These are phyloP conservation scores for Dichetophora obliterata DNA, from an alignment of 2,888 invertebrate species.

Conservation along the genomic window DNA sequence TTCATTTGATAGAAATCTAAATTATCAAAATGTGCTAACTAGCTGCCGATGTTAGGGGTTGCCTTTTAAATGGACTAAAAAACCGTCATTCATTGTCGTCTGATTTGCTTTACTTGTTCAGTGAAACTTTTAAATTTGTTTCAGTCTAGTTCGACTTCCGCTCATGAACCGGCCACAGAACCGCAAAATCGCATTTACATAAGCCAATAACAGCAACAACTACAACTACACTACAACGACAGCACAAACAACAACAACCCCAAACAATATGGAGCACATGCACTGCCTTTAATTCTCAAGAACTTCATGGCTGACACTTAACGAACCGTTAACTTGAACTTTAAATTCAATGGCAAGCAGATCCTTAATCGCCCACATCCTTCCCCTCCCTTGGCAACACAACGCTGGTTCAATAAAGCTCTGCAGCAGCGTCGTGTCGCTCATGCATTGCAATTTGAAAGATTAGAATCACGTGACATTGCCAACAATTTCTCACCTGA, in stretches of 20 bases:
- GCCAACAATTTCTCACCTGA: constrained; percentile 5
- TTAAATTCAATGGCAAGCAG: background rate
- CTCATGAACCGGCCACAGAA: too few species aligned
- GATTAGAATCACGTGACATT: constrained; percentile 2
- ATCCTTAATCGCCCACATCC: background rate
- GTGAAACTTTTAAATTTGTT: too few species aligned
- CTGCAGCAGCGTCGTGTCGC: background rate
- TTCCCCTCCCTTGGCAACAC: background rate
- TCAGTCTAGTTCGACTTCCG: too few species aligned
- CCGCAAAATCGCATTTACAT: too few species aligned
- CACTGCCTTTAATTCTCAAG: too few species aligned
- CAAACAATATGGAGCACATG: too few species aligned
- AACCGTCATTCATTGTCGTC: too few species aligned
- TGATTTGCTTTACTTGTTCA: too few species aligned
- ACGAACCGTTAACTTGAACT: background rate
- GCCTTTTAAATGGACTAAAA: background rate
- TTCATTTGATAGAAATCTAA: constrained; percentile 6
- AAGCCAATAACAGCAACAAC: too few species aligned
- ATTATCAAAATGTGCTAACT: background rate
- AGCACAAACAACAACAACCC: too few species aligned
- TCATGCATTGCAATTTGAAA: background rate
- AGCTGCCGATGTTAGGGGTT: background rate
- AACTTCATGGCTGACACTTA: background rate
- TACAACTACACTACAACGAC: too few species aligned
- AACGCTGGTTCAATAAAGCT: too few species aligned